phyloP scores from a whole-genome alignment of 2,797 vertebrate species.

The Naso thynnoides region DNA sequence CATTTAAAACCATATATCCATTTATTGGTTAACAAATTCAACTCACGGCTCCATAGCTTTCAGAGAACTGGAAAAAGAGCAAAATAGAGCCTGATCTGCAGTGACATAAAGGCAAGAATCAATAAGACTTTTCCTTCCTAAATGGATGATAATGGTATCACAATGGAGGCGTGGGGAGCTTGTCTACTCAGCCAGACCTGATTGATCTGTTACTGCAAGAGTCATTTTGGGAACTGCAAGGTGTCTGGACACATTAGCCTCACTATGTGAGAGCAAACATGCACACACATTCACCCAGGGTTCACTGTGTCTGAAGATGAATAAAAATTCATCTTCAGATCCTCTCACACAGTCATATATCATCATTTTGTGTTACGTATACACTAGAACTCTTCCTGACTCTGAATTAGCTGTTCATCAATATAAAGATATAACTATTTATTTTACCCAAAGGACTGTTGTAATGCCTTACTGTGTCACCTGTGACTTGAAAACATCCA shows the following conservation, averaged over 20 bases:
- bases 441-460: no score
- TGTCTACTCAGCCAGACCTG: constrained; percentile 73
- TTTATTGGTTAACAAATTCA: constrained; percentile 14
- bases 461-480: no score
- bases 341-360: constrained; percentile 33
- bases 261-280: constrained; percentile 57
- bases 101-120: constrained; percentile 74
- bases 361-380: constrained; percentile 17
- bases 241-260: constrained; percentile 81
- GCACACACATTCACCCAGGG: background rate
- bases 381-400: no score
- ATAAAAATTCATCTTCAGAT: constrained; percentile 31
- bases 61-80: constrained; percentile 50
- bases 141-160: constrained; percentile 81
- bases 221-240: constrained; percentile 77
- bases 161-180: constrained; percentile 75
- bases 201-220: constrained; percentile 86
- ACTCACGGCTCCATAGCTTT: constrained; percentile 13
- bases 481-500: no score
- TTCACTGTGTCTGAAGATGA: constrained; percentile 44
- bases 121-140: constrained; percentile 78
- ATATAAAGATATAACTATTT: no score
- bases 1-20: constrained; percentile 18
- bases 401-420: no score
- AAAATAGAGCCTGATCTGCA: constrained; percentile 62